These are phyloP conservation scores for Phrynocephalus versicolor DNA, from an alignment of 2,113 vertebrate species.

Conservation along the genomic window DNA sequence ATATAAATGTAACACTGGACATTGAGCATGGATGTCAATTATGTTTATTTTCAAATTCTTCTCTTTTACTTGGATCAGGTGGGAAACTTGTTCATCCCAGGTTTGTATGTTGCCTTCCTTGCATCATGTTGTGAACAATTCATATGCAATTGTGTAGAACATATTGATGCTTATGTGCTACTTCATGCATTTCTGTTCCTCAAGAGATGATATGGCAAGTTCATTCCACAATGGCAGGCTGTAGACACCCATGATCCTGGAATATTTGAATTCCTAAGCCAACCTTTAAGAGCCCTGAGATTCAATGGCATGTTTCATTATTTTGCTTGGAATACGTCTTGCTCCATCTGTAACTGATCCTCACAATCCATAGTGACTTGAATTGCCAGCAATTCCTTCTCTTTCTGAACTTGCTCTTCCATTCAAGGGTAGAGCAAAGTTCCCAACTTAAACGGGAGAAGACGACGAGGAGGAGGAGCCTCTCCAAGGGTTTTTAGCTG, in stretches of 20 bases:
- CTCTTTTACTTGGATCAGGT: neutral
- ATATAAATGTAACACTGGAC: conserved; percentile 24
- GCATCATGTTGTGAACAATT: neutral
- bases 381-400: neutral
- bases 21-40: neutral
- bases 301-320: neutral
- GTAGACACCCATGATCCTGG: neutral
- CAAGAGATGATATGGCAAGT: neutral
- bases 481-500: conserved; percentile 41
- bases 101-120: neutral
- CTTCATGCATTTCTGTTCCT: neutral
- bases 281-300: neutral
- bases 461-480: neutral
- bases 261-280: neutral
- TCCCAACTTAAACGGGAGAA: neutral
- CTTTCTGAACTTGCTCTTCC: neutral
- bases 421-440: neutral
- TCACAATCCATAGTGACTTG: neutral
- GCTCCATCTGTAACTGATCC: fast-evolving
- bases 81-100: neutral
- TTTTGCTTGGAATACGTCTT: neutral
- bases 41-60: conserved; percentile 33
- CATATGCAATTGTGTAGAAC: neutral
- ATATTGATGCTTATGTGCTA: neutral
- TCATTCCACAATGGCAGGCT: neutral